Evolutionary conservation across 2,113 vertebrate genomes (phyloP).

Genomic region (Spea multiplicata): DNA sequence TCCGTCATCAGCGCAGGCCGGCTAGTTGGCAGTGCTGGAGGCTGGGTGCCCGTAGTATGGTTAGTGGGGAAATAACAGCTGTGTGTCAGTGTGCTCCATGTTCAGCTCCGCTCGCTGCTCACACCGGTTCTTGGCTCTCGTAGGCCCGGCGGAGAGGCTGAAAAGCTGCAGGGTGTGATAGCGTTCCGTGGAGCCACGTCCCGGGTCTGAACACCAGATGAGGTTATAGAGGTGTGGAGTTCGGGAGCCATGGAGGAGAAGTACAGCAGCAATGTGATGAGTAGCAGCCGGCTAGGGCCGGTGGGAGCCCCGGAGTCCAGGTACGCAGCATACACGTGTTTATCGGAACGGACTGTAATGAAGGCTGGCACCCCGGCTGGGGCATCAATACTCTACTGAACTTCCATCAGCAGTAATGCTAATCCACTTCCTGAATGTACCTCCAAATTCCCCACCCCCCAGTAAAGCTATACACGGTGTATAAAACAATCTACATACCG

Average conservation of each 20-base stretch:
- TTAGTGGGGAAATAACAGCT: neutral
- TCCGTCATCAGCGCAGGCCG: conserved; percentile 12
- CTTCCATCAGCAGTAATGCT: no score
- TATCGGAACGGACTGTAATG: no score
- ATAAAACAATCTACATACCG: no score
- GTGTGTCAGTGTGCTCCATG: neutral
- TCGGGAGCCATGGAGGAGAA: conserved; percentile 74
- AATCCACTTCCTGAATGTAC: no score
- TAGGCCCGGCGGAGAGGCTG: neutral
- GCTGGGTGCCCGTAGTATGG: conserved; percentile 18
- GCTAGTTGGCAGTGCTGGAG: conserved; percentile 35
- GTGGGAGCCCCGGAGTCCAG: conserved; percentile 80
- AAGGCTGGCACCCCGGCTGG: no score
- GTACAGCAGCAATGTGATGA: conserved; percentile 82
- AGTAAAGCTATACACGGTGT: no score
- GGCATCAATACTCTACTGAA: no score
- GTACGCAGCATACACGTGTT: conserved; percentile 51
- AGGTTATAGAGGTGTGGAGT: neutral
- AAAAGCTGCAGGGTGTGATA: neutral
- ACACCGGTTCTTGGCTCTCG: neutral
- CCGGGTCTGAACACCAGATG: neutral
- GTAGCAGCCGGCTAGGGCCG: conserved; percentile 76
- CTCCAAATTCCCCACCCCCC: no score
- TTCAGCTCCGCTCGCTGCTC: neutral
- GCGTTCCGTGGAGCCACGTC: neutral